phyloP scores from a whole-genome alignment of 2,888 invertebrate genomes.

The Cryptophagus acutangulus region DNA sequence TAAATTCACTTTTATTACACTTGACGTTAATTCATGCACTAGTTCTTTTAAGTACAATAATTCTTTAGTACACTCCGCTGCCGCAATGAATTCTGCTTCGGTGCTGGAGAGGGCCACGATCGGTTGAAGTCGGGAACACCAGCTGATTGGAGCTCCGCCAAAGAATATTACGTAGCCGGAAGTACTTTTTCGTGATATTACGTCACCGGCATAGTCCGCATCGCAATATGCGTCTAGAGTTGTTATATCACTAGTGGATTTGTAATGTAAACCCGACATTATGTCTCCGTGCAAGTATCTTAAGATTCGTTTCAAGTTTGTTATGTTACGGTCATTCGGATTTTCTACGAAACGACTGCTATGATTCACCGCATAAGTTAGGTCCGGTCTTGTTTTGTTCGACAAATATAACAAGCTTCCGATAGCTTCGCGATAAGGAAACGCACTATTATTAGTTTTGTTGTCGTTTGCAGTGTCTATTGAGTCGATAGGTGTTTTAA shows the following conservation, averaged over 20 bases:
- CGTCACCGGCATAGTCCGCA: conserved; percentile 23
- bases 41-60: conserved; percentile 22
- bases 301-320: conserved; percentile 7
- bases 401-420: conserved; percentile 23
- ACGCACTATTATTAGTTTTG: conserved; percentile 5
- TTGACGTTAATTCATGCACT: conserved; percentile 19
- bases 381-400: conserved; percentile 22
- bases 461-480: conserved; percentile 5
- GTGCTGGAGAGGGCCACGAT: conserved; percentile 28
- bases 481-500: no score
- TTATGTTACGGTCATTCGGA: no score
- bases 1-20: no score
- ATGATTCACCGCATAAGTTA: conserved; percentile 19
- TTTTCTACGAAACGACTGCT: no score
- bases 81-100: conserved; percentile 29
- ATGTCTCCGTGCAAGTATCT: conserved; percentile 1
- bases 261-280: neutral
- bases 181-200: conserved; percentile 23
- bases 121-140: conserved; percentile 28
- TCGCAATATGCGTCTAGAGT: conserved; percentile 16
- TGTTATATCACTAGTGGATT: neutral
- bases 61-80: conserved; percentile 24
- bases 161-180: conserved; percentile 20
- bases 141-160: conserved; percentile 27
- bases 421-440: conserved; percentile 21